Conservation (phyloP, 1,140 invertebrate species). For the Nasonia longicornis region DNA sequence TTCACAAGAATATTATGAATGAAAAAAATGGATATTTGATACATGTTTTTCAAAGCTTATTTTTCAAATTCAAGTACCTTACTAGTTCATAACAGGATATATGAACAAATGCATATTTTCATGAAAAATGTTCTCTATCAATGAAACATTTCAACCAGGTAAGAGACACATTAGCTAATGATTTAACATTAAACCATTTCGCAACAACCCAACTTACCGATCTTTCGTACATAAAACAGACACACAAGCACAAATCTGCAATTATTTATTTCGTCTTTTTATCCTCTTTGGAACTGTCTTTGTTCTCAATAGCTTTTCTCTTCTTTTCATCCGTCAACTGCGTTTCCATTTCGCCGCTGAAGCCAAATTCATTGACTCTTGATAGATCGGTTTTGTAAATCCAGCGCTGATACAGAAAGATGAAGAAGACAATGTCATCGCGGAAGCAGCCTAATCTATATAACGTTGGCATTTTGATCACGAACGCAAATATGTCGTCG, state of each 20-base stretch:
- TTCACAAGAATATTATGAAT: not conserved
- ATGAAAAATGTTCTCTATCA: not conserved
- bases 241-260: slow-evolving; percentile 11
- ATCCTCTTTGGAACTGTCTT: slow-evolving; percentile 41
- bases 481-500: slow-evolving; percentile 99
- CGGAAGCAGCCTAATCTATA: slow-evolving; percentile 96
- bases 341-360: slow-evolving; percentile 79
- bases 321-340: slow-evolving; percentile 24
- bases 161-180: slow-evolving; percentile 3
- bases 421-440: slow-evolving; percentile 98
- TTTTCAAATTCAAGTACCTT: not conserved
- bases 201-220: not conserved
- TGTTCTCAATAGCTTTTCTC: slow-evolving; percentile 36
- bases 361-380: slow-evolving; percentile 97
- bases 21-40: too few relatives aligned
- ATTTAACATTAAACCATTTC: slow-evolving; percentile 5
- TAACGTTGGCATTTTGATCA: slow-evolving; percentile 99
- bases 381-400: slow-evolving; percentile 96
- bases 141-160: slow-evolving; percentile 28
- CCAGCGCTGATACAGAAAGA: slow-evolving; percentile 98
- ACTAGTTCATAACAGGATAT: not conserved
- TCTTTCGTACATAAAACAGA: not conserved
- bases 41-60: not conserved
- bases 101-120: not conserved
- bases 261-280: slow-evolving; percentile 42